Conservation (phyloP, 2,888 invertebrate species). For the Apamea sordens region DNA sequence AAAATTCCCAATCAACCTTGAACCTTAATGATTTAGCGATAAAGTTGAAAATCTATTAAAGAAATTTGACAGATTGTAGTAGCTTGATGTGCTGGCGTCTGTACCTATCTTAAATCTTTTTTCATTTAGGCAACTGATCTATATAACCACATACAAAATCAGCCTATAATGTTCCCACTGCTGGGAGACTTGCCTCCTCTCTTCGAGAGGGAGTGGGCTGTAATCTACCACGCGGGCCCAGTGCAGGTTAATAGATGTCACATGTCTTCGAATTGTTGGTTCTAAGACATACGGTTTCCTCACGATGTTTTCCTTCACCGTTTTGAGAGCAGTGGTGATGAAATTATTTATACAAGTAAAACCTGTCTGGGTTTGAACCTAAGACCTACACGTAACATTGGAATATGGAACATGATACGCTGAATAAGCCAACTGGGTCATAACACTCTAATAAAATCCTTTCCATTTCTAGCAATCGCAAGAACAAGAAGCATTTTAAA, state of each 20-base stretch:
- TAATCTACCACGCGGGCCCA: not conserved
- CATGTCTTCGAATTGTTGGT: not conserved
- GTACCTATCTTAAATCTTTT: not conserved
- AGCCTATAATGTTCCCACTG: not conserved
- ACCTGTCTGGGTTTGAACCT: too few species aligned
- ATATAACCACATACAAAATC: not conserved
- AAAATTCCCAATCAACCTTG: too few species aligned
- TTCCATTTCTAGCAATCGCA: not conserved
- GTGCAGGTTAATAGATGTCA: not conserved
- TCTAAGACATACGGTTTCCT: not conserved
- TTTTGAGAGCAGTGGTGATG: not conserved
- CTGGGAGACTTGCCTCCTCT: not conserved
- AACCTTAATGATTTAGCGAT: too few species aligned
- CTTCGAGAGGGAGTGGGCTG: not conserved
- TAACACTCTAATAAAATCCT: not conserved
- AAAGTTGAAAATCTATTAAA: too few species aligned
- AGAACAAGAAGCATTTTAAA: constrained; percentile 3
- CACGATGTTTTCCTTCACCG: not conserved
- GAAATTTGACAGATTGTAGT: too few species aligned
- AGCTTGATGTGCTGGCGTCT: too few species aligned
- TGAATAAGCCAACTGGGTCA: not conserved
- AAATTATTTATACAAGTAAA: too few species aligned
- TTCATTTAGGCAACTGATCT: too few species aligned
- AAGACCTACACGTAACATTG: not conserved
- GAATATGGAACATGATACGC: not conserved